Percentiles rank a stretch among this genome's conserved stretches.
phyloP scores from a whole-genome alignment of 2,888 invertebrate species.

The Dioctria rufipes region DNA sequence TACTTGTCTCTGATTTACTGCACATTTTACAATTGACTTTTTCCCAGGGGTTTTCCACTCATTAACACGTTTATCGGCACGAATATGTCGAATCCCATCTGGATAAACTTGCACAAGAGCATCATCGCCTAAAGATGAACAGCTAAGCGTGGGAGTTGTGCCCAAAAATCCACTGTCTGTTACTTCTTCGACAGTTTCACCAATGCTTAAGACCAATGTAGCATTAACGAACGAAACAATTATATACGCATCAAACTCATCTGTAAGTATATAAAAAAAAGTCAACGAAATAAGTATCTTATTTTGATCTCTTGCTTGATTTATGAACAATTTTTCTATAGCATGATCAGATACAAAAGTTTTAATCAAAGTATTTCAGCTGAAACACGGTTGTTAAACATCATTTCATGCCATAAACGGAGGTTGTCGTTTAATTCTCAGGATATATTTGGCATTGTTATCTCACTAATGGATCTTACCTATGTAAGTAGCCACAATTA shows the following conservation, averaged over 20 bases:
- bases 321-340: slow-evolving; percentile 6
- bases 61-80: slow-evolving; percentile 97
- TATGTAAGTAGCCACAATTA: slow-evolving; percentile 59
- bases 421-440: neutral
- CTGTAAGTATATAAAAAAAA: slow-evolving; percentile 79
- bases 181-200: slow-evolving; percentile 99
- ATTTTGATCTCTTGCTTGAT: neutral
- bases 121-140: slow-evolving; percentile 97
- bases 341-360: slow-evolving; percentile 63
- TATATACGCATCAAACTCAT: slow-evolving; percentile 99
- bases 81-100: slow-evolving; percentile 98
- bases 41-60: slow-evolving; percentile 99
- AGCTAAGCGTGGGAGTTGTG: slow-evolving; percentile 98
- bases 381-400: slow-evolving; percentile 75
- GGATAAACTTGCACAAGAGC: slow-evolving; percentile 99
- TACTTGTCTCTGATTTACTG: slow-evolving; percentile 98
- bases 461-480: slow-evolving; percentile 55
- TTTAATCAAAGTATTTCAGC: slow-evolving; percentile 75
- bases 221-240: slow-evolving; percentile 99
- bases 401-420: slow-evolving; percentile 47
- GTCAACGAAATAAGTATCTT: slow-evolving; percentile 16
- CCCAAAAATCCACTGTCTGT: slow-evolving; percentile 99
- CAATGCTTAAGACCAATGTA: slow-evolving; percentile 98
- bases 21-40: slow-evolving; percentile 96
- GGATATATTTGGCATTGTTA: neutral